These are phyloP conservation scores for Heliconius hewitsoni DNA, from an alignment of 1,140 invertebrate genomes.

Conservation along the genomic window DNA sequence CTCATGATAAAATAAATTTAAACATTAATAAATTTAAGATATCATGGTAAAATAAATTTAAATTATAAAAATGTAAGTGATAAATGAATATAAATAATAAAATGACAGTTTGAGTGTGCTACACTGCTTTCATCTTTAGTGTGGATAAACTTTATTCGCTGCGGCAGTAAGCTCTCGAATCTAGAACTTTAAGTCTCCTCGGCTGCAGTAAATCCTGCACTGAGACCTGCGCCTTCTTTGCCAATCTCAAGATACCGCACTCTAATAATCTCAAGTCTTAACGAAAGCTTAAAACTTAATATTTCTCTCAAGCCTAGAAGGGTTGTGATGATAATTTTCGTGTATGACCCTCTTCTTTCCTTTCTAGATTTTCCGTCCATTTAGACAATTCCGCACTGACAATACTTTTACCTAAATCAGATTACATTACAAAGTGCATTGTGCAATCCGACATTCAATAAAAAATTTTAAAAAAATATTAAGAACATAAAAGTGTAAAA, in stretches of 20 bases:
- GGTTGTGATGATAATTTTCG: not conserved
- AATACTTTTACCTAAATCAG: too few relatives aligned
- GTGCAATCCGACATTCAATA: too few relatives aligned
- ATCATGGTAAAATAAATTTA: too few relatives aligned
- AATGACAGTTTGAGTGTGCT: not conserved
- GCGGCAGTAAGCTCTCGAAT: conserved; percentile 47
- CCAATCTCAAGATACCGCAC: not conserved
- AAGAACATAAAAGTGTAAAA: too few relatives aligned
- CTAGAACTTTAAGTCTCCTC: conserved; percentile 48
- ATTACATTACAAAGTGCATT: too few relatives aligned
- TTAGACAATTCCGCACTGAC: too few relatives aligned
- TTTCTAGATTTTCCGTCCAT: too few relatives aligned
- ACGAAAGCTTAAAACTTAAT: conserved; percentile 19
- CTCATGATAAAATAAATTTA: too few relatives aligned
- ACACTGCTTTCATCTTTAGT: conserved; percentile 54
- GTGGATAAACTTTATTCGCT: conserved; percentile 63
- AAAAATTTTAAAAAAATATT: too few relatives aligned
- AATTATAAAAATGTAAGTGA: not conserved
- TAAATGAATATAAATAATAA: not conserved
- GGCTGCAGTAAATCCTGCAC: conserved; percentile 40
- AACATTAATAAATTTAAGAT: too few relatives aligned
- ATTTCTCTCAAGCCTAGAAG: not conserved
- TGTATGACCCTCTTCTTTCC: too few relatives aligned
- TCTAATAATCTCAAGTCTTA: not conserved
- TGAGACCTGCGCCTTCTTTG: conserved; percentile 29